Evolutionary conservation across 1,140 invertebrate genomes (phyloP).

Genomic region (Caerostris extrusa): DNA sequence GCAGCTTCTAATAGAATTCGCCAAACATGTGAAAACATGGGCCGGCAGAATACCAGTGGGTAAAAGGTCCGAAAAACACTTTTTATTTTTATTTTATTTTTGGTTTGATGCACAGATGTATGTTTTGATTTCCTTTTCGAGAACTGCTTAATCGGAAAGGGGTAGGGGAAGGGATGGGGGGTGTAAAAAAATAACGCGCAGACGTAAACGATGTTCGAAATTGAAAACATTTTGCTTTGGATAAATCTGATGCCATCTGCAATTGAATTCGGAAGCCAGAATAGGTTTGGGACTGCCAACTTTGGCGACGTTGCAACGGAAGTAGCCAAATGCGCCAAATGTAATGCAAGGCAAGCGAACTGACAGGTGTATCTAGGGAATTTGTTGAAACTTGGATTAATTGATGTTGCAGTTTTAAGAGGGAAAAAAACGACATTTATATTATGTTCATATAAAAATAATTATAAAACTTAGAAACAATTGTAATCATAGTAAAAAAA

Average conservation of each 20-base stretch:
- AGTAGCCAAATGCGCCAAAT: neutral
- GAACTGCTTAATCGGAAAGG: slow-evolving; percentile 65
- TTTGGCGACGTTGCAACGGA: neutral
- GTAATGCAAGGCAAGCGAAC: neutral
- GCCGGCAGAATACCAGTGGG: slow-evolving; percentile 11
- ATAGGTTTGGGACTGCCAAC: neutral
- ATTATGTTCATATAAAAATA: too few relatives aligned
- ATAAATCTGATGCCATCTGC: slow-evolving; percentile 17
- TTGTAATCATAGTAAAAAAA: too few relatives aligned
- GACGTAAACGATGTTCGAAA: slow-evolving; percentile 74
- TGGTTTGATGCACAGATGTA: slow-evolving; percentile 44
- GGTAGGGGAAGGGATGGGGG: slow-evolving; percentile 26
- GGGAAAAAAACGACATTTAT: neutral
- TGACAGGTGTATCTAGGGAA: neutral
- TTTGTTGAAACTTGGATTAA: too few relatives aligned
- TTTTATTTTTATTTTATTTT: slow-evolving; percentile 8
- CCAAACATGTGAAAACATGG: slow-evolving; percentile 32
- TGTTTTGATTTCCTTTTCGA: slow-evolving; percentile 50
- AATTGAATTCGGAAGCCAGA: neutral
- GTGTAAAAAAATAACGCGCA: neutral
- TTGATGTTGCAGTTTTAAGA: neutral
- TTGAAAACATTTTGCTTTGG: slow-evolving; percentile 73
- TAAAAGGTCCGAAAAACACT: slow-evolving; percentile 44
- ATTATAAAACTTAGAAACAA: too few relatives aligned
- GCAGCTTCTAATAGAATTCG: slow-evolving; percentile 54